These are phyloP conservation scores for Mormyrus lacerda DNA, from an alignment of 2,113 vertebrate species.

Conservation along the genomic window DNA sequence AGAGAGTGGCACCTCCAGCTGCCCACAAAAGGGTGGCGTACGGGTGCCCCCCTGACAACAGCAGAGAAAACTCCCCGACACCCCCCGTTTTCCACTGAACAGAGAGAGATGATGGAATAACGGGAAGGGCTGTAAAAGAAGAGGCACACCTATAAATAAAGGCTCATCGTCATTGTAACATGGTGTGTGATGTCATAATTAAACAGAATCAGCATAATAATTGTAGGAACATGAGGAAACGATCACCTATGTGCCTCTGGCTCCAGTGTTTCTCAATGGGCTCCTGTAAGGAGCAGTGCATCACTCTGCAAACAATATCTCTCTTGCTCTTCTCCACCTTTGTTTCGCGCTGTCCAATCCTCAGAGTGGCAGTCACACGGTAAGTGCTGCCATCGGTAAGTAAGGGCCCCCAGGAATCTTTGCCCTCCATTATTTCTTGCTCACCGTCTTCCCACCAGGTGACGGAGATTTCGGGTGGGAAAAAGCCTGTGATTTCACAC, in stretches of 20 bases:
- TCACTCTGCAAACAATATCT: slow-evolving; percentile 54
- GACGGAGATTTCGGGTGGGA: slow-evolving; percentile 53
- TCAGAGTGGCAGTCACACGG: slow-evolving; percentile 49
- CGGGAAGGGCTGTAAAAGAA: slow-evolving; percentile 49
- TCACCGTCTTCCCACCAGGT: slow-evolving; percentile 55
- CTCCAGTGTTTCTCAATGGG: slow-evolving; percentile 58
- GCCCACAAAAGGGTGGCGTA: slow-evolving; percentile 55
- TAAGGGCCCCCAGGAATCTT: slow-evolving; percentile 59
- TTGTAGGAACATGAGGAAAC: neutral
- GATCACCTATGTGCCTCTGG: slow-evolving; percentile 44
- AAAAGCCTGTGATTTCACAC: slow-evolving; percentile 61
- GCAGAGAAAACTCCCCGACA: slow-evolving; percentile 58
- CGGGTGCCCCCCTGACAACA: slow-evolving; percentile 51
- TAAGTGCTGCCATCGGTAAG: slow-evolving; percentile 44
- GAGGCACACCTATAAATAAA: neutral
- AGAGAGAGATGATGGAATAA: slow-evolving; percentile 46
- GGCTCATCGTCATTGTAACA: neutral
- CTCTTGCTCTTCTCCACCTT: slow-evolving; percentile 35
- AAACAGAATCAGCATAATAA: neutral
- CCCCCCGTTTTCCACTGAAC: slow-evolving; percentile 59
- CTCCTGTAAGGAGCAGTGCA: slow-evolving; percentile 53
- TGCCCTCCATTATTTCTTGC: slow-evolving; percentile 46
- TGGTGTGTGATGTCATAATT: neutral
- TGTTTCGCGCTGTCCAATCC: slow-evolving; percentile 18
- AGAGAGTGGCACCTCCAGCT: slow-evolving; percentile 52